Base-by-base conservation (phyloP, 2,888 invertebrate species). In the Mylabris sibirica region DNA sequence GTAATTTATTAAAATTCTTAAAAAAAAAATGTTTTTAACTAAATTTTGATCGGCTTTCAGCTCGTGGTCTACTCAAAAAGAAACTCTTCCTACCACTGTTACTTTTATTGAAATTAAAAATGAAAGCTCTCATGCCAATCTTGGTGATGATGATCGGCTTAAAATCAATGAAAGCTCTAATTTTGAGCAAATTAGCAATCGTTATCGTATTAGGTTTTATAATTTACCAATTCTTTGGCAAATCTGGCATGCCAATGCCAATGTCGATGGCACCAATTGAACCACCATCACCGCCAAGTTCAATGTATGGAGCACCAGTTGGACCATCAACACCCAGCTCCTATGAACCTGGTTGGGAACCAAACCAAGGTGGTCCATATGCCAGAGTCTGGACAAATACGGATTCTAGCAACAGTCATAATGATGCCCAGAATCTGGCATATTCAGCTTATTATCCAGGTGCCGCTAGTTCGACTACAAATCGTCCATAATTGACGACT, bases 71-170 rank as follows among this genome's bases (percentile, higher is more conserved):
- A 68, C 87, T 94, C 79, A 94, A 95, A 88, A 94, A 95, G 87
- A 95, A 95, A 84, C 89, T 95, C 61, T 87, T 95, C 73, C 86
- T 95, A 80, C 95, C 95, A 17, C 88, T 94, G 72, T 86, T 95
- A 76, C 86, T 95, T 75, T 88, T 95, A 63, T 85, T 95, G 78
- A 95, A 95, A 85, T 84, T 95, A 80, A 95, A 95, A 85, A 87
- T 94, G 88, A 94, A 95, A 85, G 91, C 93, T 26, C 84, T 95
- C 72, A 92, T 93, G 90, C 95, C 95, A 44, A 92, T 95, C 79
- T 88, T 95, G 76, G 89, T 95, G 35, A 89, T 91, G 59, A 85
- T 94, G 78, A 90, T 94, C 81, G 92, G 93, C 73, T 86, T 95
- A 76, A 95, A 95, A 85, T 92, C 95, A 26, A 87, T 93, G 78